phyloP scores from a whole-genome alignment of 2,113 vertebrate genomes.

The Myrmecophaga tridactyla region DNA sequence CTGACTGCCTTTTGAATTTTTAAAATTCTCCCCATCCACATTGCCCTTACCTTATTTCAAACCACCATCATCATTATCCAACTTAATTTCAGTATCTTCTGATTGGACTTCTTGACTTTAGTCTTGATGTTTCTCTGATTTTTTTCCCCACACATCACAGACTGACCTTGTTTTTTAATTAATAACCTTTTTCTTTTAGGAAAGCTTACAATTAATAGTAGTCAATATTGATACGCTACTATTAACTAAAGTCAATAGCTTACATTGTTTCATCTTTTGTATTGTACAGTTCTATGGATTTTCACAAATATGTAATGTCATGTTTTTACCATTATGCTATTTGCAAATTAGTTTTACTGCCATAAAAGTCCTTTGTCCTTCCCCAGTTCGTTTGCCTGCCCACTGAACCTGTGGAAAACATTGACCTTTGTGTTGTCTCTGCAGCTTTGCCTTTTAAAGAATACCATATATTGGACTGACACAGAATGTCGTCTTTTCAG shows the following conservation, averaged over 20 bases:
- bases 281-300: no score
- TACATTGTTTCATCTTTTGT: no score
- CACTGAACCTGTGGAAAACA: no score
- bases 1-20: not conserved
- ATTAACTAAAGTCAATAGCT: no score
- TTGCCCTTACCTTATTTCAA: not conserved
- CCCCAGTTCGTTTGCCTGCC: no score
- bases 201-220: not conserved
- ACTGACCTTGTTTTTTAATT: not conserved
- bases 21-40: not conserved
- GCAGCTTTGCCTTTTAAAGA: not conserved
- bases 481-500: not conserved
- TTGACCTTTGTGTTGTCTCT: not conserved
- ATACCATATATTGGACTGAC: not conserved
- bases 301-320: no score
- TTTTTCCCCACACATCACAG: not conserved
- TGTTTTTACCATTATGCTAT: no score
- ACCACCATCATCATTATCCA: not conserved
- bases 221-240: no score
- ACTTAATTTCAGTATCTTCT: not conserved
- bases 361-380: no score
- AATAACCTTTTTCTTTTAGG: not conserved
- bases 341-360: no score
- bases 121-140: not conserved
- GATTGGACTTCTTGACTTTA: not conserved